A percentile compares a stretch with the other conserved stretches of the same genome.
These are phyloP conservation scores for Catocala nupta DNA, from an alignment of 2,888 invertebrate genomes.

Conservation along the genomic window DNA sequence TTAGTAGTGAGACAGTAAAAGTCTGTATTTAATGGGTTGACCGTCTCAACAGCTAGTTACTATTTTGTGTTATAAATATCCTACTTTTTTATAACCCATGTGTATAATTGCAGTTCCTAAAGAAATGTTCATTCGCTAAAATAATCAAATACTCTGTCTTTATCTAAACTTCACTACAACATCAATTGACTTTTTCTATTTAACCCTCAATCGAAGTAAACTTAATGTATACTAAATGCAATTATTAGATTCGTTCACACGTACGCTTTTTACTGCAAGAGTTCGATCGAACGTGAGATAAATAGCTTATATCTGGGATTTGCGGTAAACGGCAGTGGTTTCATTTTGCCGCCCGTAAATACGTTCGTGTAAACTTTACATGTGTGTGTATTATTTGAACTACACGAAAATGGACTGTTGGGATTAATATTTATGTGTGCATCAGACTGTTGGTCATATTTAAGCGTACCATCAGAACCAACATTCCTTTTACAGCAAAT, in stretches of 20 bases:
- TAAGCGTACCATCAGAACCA: too few species aligned
- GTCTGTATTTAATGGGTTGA: too few species aligned
- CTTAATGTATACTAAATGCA: constrained; percentile 44
- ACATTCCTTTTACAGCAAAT: too few species aligned
- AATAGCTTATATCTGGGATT: constrained; percentile 47
- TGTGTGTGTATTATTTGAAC: neutral
- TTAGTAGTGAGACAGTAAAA: too few species aligned
- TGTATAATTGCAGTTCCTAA: neutral
- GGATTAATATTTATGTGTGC: too few species aligned
- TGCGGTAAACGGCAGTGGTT: constrained; percentile 37
- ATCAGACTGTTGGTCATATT: too few species aligned
- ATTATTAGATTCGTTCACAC: constrained; percentile 50
- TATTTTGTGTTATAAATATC: too few species aligned
- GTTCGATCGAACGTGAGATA: constrained; percentile 53
- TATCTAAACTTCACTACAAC: constrained; percentile 6
- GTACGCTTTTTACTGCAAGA: constrained; percentile 50
- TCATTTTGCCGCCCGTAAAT: constrained; percentile 23
- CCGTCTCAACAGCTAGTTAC: too few species aligned
- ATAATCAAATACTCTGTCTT: constrained; percentile 8
- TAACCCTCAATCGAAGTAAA: constrained; percentile 18
- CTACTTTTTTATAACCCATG: too few species aligned
- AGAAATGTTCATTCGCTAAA: constrained; percentile 1
- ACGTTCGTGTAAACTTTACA: neutral
- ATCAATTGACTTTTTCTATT: constrained; percentile 36
- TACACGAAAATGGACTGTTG: too few species aligned